Percentiles rank a stretch among this genome's conserved stretches.
Conservation (phyloP, 92 coral and sea anemone genomes). For the Montipora capitata region DNA sequence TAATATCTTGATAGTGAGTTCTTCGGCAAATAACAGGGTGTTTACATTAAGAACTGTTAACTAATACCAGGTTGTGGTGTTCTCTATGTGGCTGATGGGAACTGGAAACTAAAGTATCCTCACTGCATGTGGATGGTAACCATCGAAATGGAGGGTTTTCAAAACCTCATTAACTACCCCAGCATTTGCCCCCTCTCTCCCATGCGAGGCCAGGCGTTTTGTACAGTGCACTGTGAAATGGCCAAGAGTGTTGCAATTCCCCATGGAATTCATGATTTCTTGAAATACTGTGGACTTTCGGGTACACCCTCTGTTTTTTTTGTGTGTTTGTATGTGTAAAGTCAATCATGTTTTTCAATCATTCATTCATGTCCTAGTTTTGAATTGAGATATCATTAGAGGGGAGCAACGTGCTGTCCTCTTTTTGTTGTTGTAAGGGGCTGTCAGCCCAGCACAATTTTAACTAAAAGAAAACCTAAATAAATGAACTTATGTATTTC, state of each 20-base stretch:
- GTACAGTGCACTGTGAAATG: conserved; percentile 15
- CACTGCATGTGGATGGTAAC: conserved; percentile 66
- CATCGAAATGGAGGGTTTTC: conserved; percentile 49
- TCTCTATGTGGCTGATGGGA: conserved; percentile 64
- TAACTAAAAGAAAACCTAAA: too few species aligned
- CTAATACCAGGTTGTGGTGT: conserved; percentile 53
- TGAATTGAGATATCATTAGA: too few species aligned
- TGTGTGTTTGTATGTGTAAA: too few species aligned
- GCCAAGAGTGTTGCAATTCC: conserved; percentile 31
- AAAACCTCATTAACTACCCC: conserved; percentile 61
- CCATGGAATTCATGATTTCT: conserved; percentile 30
- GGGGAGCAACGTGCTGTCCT: too few species aligned
- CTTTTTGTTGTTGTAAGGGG: too few species aligned
- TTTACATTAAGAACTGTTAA: not conserved
- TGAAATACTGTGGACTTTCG: conserved; percentile 26
- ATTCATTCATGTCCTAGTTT: too few species aligned
- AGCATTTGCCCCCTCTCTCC: conserved; percentile 54
- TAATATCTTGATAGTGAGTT: too few species aligned
- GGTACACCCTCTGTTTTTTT: not conserved
- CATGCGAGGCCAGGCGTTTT: conserved; percentile 53
- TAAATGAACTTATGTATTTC: too few species aligned
- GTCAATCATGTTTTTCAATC: too few species aligned
- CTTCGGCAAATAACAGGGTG: too few species aligned
- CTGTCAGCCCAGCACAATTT: too few species aligned
- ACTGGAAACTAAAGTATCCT: conserved; percentile 67